phyloP scores from a whole-genome alignment of 2,888 invertebrate species.

The Theodoxus fluviatilis region DNA sequence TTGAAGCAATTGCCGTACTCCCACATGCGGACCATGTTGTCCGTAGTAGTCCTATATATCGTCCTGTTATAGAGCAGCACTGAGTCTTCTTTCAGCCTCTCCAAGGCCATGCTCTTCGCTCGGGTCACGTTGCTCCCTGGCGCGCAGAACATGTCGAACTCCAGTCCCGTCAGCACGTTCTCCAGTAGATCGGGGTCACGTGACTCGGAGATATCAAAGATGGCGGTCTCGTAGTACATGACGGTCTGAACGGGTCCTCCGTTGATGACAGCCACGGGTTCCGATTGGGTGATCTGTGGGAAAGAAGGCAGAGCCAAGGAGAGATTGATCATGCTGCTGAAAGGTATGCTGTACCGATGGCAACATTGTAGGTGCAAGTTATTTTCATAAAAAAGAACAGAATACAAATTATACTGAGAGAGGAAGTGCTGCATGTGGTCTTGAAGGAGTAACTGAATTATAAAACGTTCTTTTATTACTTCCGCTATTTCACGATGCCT shows the following conservation, averaged over 20 bases:
- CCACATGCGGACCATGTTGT: conserved; percentile 45
- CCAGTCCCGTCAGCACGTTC: conserved; percentile 47
- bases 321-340: no score
- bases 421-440: no score
- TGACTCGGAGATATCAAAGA: conserved; percentile 46
- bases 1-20: conserved; percentile 46
- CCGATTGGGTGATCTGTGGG: conserved; percentile 40
- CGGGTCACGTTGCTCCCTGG: conserved; percentile 37
- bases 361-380: no score
- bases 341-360: no score
- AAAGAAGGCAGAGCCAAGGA: background rate
- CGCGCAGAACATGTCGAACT: conserved; percentile 52
- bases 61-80: conserved; percentile 39
- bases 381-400: no score
- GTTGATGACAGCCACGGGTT: conserved; percentile 46
- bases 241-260: conserved; percentile 43
- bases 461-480: no score
- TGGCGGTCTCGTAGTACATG: conserved; percentile 47
- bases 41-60: conserved; percentile 41
- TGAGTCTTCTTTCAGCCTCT: conserved; percentile 34
- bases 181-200: conserved; percentile 48
- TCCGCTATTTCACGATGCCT: no score
- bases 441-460: no score
- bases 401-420: no score
- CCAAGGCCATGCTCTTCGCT: conserved; percentile 26